Evolutionary conservation across 2,888 invertebrate genomes (phyloP).

Genomic region (Nyleta sp.): DNA sequence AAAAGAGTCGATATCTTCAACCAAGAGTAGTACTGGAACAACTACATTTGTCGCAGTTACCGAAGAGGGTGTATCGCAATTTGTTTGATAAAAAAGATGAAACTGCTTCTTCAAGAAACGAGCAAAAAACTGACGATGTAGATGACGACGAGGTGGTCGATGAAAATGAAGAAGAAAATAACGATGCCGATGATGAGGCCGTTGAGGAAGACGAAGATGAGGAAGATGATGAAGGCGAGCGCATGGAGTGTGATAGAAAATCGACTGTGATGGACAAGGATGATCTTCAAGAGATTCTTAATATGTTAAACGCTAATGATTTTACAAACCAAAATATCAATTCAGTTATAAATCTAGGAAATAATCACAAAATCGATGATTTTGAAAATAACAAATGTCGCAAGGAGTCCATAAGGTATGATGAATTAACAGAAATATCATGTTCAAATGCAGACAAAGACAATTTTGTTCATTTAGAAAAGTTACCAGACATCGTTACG

Average conservation of each 20-base stretch:
- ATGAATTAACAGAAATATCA: conserved; percentile 14
- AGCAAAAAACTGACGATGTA: conserved; percentile 62
- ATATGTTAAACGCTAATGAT: conserved; percentile 75
- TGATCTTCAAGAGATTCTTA: conserved; percentile 76
- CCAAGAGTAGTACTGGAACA: conserved; percentile 80
- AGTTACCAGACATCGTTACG: conserved; percentile 54
- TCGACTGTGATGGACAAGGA: conserved; percentile 71
- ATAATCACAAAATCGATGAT: conserved; percentile 26
- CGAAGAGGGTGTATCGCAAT: conserved; percentile 65
- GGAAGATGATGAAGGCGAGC: conserved; percentile 64
- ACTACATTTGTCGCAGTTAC: conserved; percentile 74
- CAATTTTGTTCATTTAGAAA: conserved; percentile 43
- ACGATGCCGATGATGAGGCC: conserved; percentile 66
- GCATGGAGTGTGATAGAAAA: conserved; percentile 63
- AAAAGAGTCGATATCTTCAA: conserved; percentile 76
- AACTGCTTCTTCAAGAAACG: conserved; percentile 16
- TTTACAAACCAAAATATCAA: conserved; percentile 52
- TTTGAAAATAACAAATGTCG: conserved; percentile 19
- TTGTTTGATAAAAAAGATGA: conserved; percentile 36
- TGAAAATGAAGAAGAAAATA: conserved; percentile 68
- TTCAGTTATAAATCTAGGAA: conserved; percentile 32
- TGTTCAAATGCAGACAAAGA: conserved; percentile 12
- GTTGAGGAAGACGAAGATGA: conserved; percentile 58
- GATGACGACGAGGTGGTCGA: conserved; percentile 53
- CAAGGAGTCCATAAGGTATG: conserved; percentile 1